phyloP scores from a whole-genome alignment of 2,888 invertebrate species.

The Sinelater perroti region DNA sequence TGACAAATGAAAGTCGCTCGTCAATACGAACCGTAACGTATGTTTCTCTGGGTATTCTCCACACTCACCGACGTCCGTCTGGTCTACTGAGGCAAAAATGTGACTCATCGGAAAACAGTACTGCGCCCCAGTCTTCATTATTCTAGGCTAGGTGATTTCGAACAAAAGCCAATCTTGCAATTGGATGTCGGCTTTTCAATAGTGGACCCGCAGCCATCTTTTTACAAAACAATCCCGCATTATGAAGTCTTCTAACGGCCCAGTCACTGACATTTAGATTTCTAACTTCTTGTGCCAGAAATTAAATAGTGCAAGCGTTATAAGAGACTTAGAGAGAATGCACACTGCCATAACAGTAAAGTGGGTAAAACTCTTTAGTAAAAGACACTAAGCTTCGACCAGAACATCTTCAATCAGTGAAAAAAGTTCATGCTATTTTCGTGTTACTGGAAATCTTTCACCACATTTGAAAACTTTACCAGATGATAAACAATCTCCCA shows the following conservation, averaged over 20 bases:
- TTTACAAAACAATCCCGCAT: slow-evolving; percentile 33
- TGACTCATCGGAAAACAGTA: slow-evolving; percentile 39
- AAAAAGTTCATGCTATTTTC: no score
- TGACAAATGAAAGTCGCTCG: slow-evolving; percentile 35
- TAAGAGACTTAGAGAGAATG: no score
- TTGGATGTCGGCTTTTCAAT: slow-evolving; percentile 29
- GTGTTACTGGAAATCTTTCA: no score
- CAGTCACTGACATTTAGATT: slow-evolving; percentile 38
- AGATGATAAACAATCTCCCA: no score
- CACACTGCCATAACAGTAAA: no score
- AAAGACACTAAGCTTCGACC: no score
- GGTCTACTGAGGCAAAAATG: slow-evolving; percentile 36
- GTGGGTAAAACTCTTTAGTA: no score
- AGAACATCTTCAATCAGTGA: no score
- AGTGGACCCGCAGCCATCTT: slow-evolving; percentile 35
- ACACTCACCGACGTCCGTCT: slow-evolving; percentile 30
- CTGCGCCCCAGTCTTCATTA: slow-evolving; percentile 34
- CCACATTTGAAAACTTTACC: no score
- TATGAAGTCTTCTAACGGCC: slow-evolving; percentile 38
- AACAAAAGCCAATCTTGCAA: slow-evolving; percentile 38
- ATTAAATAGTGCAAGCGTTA: no score
- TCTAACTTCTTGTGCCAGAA: slow-evolving; percentile 38
- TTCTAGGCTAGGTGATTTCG: slow-evolving; percentile 37
- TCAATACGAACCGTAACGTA: slow-evolving; percentile 29
- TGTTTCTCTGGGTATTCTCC: slow-evolving; percentile 24